Percentiles rank a stretch among this genome's conserved stretches.
Conservation (phyloP, 2,888 invertebrate species). For the Andrena haemorrhoa region DNA sequence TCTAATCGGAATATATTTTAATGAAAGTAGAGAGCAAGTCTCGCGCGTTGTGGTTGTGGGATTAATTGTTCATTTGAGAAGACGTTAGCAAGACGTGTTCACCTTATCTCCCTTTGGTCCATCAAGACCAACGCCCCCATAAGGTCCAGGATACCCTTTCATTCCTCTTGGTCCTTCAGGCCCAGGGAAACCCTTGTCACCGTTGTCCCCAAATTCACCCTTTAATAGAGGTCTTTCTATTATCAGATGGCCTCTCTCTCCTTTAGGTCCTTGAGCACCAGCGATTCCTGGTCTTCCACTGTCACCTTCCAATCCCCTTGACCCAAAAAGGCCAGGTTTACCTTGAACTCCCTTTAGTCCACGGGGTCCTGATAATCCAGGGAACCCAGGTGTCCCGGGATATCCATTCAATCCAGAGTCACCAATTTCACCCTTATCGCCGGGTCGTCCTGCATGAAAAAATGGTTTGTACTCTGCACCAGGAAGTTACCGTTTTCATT, state of each 20-base stretch:
- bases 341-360: slow-evolving; percentile 90
- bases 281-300: slow-evolving; percentile 87
- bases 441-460: slow-evolving; percentile 80
- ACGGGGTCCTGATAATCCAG: slow-evolving; percentile 87
- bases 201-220: slow-evolving; percentile 84
- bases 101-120: slow-evolving; percentile 87
- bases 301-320: slow-evolving; percentile 84
- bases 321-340: slow-evolving; percentile 86
- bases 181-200: slow-evolving; percentile 87
- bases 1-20: too few species aligned
- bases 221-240: slow-evolving; percentile 71
- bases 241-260: slow-evolving; percentile 81
- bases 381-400: slow-evolving; percentile 86
- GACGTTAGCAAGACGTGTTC: not conserved
- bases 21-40: not conserved
- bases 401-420: slow-evolving; percentile 86
- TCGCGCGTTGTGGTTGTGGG: not conserved
- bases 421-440: slow-evolving; percentile 86
- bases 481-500: not conserved
- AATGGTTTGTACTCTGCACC: not conserved
- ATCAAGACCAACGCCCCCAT: slow-evolving; percentile 84
- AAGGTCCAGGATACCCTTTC: slow-evolving; percentile 83
- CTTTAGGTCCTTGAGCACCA: slow-evolving; percentile 86
- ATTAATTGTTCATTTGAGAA: not conserved
- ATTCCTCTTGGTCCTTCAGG: slow-evolving; percentile 86